Conservation (phyloP, 2,888 invertebrate genomes). For the Zelleria hepariella region DNA sequence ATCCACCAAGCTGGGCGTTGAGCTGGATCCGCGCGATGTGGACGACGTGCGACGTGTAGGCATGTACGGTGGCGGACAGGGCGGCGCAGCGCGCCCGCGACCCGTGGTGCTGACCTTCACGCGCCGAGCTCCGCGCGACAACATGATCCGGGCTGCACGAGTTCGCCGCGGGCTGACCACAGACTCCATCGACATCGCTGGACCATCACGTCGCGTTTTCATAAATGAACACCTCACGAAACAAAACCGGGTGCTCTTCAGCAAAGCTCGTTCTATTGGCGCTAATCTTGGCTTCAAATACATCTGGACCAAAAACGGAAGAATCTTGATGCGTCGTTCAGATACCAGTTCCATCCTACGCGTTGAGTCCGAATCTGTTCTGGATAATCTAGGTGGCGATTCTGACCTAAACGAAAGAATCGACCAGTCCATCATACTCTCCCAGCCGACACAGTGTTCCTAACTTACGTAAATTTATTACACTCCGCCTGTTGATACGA, state of each 20-base stretch:
- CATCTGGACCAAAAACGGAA: constrained; percentile 12
- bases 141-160: constrained; percentile 10
- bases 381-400: not conserved
- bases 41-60: not conserved
- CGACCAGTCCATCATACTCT: no score
- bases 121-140: not conserved
- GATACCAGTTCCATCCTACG: constrained; percentile 11
- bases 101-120: not conserved
- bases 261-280: constrained; percentile 9
- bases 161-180: constrained; percentile 12
- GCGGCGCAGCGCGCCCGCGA: not conserved
- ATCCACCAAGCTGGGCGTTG: not conserved
- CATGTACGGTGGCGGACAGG: not conserved
- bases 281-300: constrained; percentile 8
- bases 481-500: no score
- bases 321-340: constrained; percentile 8
- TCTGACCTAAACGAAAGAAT: not conserved
- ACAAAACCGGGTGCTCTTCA: constrained; percentile 12
- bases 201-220: constrained; percentile 9
- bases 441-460: no score
- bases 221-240: constrained; percentile 15
- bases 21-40: not conserved
- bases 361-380: not conserved
- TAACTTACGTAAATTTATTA: no score
- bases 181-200: constrained; percentile 8